Evolutionary conservation across 2,113 vertebrate genomes (phyloP), one percentile per base, ranked within the genome.

Genomic region (Penelope pileata): DNA sequence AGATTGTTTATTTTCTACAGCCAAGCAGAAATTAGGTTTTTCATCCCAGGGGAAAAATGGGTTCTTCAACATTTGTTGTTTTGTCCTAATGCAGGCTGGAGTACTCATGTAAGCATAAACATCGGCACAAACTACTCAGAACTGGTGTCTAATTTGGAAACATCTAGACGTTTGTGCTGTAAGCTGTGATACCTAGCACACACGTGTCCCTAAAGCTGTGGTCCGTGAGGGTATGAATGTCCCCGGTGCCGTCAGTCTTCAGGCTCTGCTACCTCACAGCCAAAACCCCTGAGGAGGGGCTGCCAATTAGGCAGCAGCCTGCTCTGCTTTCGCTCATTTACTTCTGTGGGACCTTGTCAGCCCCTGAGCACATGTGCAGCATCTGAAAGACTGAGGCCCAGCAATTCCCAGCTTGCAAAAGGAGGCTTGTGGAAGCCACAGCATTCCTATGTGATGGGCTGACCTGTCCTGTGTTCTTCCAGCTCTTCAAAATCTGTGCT

Each of bases 1-100:
- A 21, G 63, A 70, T 91, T 92, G 66, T 87, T 97, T 92, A 26
- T 90, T 94, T 94, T 91, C 84, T 76, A 76, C 75, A 92, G 79
- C 87, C 82, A 92, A 88, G 67, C 53, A 91, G 67, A 95, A 92
- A 88, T 70, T 86, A 70, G 69, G 34, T 78, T 95, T 96, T 75
- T 75, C 47, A 63, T 86, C 73, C 77, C 66, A 32, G n/a, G 64
- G 64, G 73, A 40, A 63, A 85, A 90, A 78, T 16, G 16, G 70
- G 30, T 72, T 95, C 88, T 92, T 91, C 88, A 72, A 16, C 32
- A 40, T 81, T 94, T 67, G 76, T 59, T 94, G 42, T 63, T 88
- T 90, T 88, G 68, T 87, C 64, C 66, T 86, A 40, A 88, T 83
- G 83, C 23, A 88, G 60, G 9, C 42, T 75, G 43, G 40, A 90